Evolutionary conservation across 1,140 invertebrate species (phyloP).

Genomic region (Coelopa frigida): DNA sequence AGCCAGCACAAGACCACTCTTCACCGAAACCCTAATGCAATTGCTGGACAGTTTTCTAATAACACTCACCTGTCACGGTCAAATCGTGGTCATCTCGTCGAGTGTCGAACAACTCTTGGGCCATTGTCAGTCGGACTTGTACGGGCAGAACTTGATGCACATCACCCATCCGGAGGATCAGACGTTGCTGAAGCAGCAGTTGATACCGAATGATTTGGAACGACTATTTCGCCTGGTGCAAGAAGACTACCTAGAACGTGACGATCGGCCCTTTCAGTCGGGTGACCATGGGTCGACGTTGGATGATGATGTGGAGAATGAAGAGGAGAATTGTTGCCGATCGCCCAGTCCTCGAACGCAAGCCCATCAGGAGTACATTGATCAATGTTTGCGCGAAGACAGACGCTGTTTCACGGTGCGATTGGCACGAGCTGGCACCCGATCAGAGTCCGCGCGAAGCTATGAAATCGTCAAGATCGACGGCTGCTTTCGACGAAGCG

Average conservation of each 20-base stretch:
- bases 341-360: too few species aligned
- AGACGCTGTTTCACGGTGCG: slow-evolving; percentile 47
- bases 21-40: slow-evolving; percentile 45
- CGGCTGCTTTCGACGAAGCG: slow-evolving; percentile 49
- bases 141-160: slow-evolving; percentile 74
- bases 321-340: too few species aligned
- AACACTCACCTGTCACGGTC: slow-evolving; percentile 70
- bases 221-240: slow-evolving; percentile 29
- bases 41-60: slow-evolving; percentile 64
- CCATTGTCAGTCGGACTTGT: slow-evolving; percentile 75
- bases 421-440: slow-evolving; percentile 54
- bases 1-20: too few species aligned
- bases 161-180: slow-evolving; percentile 73
- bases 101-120: slow-evolving; percentile 76
- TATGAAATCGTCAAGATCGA: slow-evolving; percentile 59
- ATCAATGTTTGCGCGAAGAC: slow-evolving; percentile 35
- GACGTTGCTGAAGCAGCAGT: slow-evolving; percentile 57
- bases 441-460: slow-evolving; percentile 53
- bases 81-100: slow-evolving; percentile 78
- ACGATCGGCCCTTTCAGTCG: slow-evolving; percentile 21
- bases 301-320: too few species aligned
- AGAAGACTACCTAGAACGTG: slow-evolving; percentile 26
- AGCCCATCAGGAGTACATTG: slow-evolving; percentile 35
- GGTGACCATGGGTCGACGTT: too few species aligned
- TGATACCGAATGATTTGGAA: slow-evolving; percentile 52